Evolutionary conservation across 2,113 vertebrate genomes (phyloP), one percentile per base, ranked within the genome.

Genomic region (Eonycteris spelaea): DNA sequence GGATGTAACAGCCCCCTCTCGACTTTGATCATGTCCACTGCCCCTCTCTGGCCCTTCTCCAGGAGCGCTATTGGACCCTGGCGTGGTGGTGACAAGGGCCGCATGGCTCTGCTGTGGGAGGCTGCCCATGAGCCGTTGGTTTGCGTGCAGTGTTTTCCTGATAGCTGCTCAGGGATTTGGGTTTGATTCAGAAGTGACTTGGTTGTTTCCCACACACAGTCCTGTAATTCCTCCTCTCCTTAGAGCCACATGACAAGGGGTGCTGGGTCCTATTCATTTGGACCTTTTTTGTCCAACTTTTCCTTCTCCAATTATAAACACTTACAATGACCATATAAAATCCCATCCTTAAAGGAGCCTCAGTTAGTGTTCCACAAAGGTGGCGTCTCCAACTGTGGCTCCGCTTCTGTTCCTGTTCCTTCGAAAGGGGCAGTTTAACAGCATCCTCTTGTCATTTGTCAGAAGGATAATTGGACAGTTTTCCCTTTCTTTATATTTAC

Each of bases 201-300:
- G 91, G 86, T 51, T 33, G 22, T 97, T 93, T 92, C 95, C 95
- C 79, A 84, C 93, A 65, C 3, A n/a, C 97, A 94, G 95, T 97
- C 94, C 92, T 98, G 84, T 93, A 84, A 96, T 97, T 95, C 84
- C 90, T 97, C 90, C 90, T 97, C 90, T 84, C 75, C 78, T 93
- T 80, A 84, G 80, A 97, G 96, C 48, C 59, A 40, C 92, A 78
- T 97, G 94, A 97, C 97, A 96, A 63, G 86, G n/a, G 53, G 95
- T 91, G 87, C 92, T 68, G 97, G 82, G 35, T 28, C 94, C 87
- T 97, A 1, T 96, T 97, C 95, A 90, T 86, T 98, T 97, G 33
- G 93, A 71, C 82, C 97, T 97, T 97, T 97, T 97, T 98, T 96
- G 79, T 97, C 84, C 91, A 96, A 28, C 91, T 98, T 97, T 94